Evolutionary conservation across 2,113 vertebrate genomes (phyloP).

Genomic region (Girardinichthys multiradiatus): DNA sequence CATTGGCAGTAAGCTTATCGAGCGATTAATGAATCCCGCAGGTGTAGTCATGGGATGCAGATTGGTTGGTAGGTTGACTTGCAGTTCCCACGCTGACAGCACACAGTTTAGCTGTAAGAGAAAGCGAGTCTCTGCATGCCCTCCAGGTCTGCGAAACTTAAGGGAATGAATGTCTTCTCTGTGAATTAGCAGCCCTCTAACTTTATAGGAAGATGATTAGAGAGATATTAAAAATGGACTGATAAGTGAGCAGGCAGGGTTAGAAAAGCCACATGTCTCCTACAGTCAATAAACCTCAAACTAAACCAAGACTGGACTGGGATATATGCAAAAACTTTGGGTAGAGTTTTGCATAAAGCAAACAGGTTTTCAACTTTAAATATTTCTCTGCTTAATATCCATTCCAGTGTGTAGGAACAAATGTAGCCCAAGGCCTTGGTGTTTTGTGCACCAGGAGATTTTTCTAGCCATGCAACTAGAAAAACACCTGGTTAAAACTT

Average conservation of each 20-base stretch:
- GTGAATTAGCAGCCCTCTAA: slow-evolving; percentile 27
- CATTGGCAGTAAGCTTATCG: slow-evolving; percentile 49
- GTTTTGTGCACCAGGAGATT: slow-evolving; percentile 62
- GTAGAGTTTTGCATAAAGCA: slow-evolving; percentile 44
- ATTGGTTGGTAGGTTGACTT: slow-evolving; percentile 89
- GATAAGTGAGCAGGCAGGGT: slow-evolving; percentile 1
- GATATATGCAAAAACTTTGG: slow-evolving; percentile 46
- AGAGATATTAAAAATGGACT: slow-evolving; percentile 45
- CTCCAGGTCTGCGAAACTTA: slow-evolving; percentile 59
- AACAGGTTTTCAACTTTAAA: slow-evolving; percentile 42
- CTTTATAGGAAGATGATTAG: slow-evolving; percentile 8
- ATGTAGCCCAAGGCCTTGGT: slow-evolving; percentile 66
- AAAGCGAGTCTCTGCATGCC: slow-evolving; percentile 88
- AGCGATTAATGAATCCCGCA: slow-evolving; percentile 72
- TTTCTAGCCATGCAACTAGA: slow-evolving; percentile 40
- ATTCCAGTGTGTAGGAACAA: slow-evolving; percentile 28
- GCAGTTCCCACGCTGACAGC: slow-evolving; percentile 94
- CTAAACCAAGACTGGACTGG: slow-evolving; percentile 1
- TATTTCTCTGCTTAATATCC: slow-evolving; percentile 29
- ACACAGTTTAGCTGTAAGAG: slow-evolving; percentile 74
- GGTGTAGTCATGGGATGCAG: slow-evolving; percentile 92
- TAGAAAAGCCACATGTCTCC: not conserved
- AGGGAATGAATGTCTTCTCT: slow-evolving; percentile 30
- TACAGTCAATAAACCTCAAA: slow-evolving; percentile 28
- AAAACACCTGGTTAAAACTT: slow-evolving; percentile 11